Evolutionary conservation across 2,797 vertebrate species (phyloP), one percentile per base, ranked within the genome.

Genomic region (Rhynchonycteris naso): DNA sequence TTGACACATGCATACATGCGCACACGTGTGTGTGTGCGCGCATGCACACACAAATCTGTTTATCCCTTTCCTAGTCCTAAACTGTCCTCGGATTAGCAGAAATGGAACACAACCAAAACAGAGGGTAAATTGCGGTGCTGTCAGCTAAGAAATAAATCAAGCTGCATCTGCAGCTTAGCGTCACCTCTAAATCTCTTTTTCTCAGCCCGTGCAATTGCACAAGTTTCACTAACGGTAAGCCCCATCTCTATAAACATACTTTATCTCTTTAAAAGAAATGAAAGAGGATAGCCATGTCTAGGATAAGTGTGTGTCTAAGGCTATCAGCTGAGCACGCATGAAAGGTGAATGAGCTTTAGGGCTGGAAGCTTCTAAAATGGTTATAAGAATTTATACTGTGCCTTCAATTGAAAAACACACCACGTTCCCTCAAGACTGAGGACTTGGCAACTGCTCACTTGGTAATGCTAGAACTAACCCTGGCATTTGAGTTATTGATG

Each of bases 231-330:
- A 96, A 97, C 93, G 88, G 93, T 47, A 94, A 94, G 91, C 35
- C 93, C 69, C 59, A 10, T 38, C 56, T 87, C 97, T 96, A 91
- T 95, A 96, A 97, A 95, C 88, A 95, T 90, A 95, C 95, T 93
- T 97, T 92, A 96, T 96, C 94, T 96, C 88, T 92, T 96, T 95
- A 93, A 90, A 87, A 69, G 75, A 96, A 94, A 94, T 81, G 94
- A 82, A 95, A 83, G 88, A 63, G 35, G 71, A 69, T 54, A 83
- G 74, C 35, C 79, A 87, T 59, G 91, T 83, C 75, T 85, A 58
- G 76, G 71, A 66, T 96, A 95, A 96, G 84, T 95, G 96, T 82
- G 63, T 93, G 66, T 93, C 89, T 87, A n/a, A 66, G 61, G 75
- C 82, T 75, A 54, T 94, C 95, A 87, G 75, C 94, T 74, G 68